Evolutionary conservation across 2,888 invertebrate genomes (phyloP), one percentile per base, ranked within the genome.

Genomic region (Idaea straminata): DNA sequence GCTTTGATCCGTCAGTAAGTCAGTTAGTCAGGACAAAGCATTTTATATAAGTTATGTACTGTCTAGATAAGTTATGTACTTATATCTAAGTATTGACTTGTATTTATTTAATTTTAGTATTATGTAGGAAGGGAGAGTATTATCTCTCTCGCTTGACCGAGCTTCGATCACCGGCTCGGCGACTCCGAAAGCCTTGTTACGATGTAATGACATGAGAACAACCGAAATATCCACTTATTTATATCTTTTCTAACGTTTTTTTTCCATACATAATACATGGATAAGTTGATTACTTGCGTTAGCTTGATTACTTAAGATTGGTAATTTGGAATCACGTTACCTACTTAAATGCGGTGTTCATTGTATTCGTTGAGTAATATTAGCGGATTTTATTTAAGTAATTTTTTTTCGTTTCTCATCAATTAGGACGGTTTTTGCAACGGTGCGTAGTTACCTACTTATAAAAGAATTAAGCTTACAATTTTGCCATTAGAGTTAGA

Each of bases 111-210:
- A 68, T 69, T 74, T 69, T 75, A 76, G 72, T 77, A 75, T 78
- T 71, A 76, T 74, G 69, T 65, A 77, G 78, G 75, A 76, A 77
- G 78, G 76, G 72, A 62, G 69, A 74, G 83, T 73, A 83, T 88
- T 92, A 91, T 91, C 92, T 92, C 90, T 90, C 80, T 78, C 88
- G 85, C 87, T 89, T 89, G 91, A 89, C 89, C 88, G 90, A 85
- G 85, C 89, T 87, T 85, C 84, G 88, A 91, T 89, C 87, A 85
- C 85, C 81, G 87, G 81, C 81, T 86, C 87, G 83, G 78, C 85
- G 86, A 83, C 81, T 85, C 75, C 85, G 78, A 87, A 89, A 87
- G 87, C 87, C 88, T 89, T 89, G 88, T 89, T 87, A 88, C 83
- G 83, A 84, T 84, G 83, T 89, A 90, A 88, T 88, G 89, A 87